Base-by-base conservation (phyloP, 2,797 vertebrate species). In the Gambusia yucatana region DNA sequence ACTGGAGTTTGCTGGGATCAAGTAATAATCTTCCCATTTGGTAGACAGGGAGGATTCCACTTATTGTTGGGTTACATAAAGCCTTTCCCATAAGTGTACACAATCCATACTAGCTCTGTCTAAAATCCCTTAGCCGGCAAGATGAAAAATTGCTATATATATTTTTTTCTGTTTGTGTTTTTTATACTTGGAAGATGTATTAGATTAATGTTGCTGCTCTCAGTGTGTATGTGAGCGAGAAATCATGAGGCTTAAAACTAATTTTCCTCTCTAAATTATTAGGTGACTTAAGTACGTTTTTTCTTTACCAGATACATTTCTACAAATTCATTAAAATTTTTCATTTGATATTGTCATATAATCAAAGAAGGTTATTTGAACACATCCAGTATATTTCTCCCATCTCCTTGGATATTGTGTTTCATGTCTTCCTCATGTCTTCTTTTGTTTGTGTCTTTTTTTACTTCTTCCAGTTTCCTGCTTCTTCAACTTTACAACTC, bases 401-500 rank as follows among this genome's bases (percentile, higher is more conserved):
- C 30, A 13, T 43, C 63, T 41, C 22, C 44, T 74, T 84, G 83
- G 30, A 74, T 72, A 28, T 72, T 81, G 79, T 78, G 30, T 78
- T 87, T 52, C 61, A 55, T 72, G 82, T 80, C 44, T 63, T 36
- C 47, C n/a, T 76, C 25, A 72, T 50, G 30, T 55, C 17, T 11
- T 39, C 69, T 28, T 79, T 13, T 41, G 3, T 80, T 39, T 65
- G 2, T 22, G 52, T 33, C 57, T 61, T 13, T 82, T 16, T 28
- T 59, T 82, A 25, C 41, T 67, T 16, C 33, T n/a, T 93, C 75
- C 92, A 99, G 98, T 99, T 91, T 99, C 98, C 86, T 99, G 98
- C 93, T 99, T 99, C 93, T 99, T 99, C 96, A 99, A 99, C 95
- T 99, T 99, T 92, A 99, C 98, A 85, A 98, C 97, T 83, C 97